These are phyloP conservation scores for Zootermopsis nevadensis DNA, from an alignment of 2,888 invertebrate genomes.

Conservation along the genomic window DNA sequence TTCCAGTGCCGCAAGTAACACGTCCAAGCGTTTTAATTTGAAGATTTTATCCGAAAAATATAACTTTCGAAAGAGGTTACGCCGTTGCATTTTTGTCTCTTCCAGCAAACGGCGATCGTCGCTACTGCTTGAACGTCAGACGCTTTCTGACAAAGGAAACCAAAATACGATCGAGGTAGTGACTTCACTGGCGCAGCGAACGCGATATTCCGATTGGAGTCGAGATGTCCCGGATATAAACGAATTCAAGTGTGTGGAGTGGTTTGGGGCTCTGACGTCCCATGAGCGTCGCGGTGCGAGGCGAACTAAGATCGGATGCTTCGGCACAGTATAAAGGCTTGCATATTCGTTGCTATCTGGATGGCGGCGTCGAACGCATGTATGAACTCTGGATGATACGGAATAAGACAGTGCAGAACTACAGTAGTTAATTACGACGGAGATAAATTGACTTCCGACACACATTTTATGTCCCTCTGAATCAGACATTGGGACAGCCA, in stretches of 20 bases:
- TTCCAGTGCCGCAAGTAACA: too few species aligned
- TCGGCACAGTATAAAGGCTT: background rate
- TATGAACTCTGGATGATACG: too few species aligned
- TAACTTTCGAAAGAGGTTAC: background rate
- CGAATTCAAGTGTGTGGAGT: background rate
- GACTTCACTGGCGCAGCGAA: background rate
- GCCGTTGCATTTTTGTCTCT: background rate
- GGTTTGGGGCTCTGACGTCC: background rate
- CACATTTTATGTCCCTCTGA: too few species aligned
- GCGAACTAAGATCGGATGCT: background rate
- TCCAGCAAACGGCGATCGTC: background rate
- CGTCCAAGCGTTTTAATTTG: too few species aligned
- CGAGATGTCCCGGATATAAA: conserved; percentile 9
- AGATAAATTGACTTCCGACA: too few species aligned
- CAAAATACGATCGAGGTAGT: background rate
- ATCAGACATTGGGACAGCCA: too few species aligned
- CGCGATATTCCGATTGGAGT: conserved; percentile 8
- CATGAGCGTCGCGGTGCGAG: conserved; percentile 9
- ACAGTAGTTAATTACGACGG: background rate
- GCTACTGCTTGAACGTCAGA: background rate
- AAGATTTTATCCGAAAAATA: too few species aligned
- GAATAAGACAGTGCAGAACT: background rate
- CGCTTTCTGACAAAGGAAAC: background rate
- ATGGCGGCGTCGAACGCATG: background rate
- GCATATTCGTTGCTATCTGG: background rate